Evolutionary conservation across 1,140 invertebrate genomes (phyloP), one percentile per base, ranked within the genome.

Genomic region (Tetramorium alpestre): DNA sequence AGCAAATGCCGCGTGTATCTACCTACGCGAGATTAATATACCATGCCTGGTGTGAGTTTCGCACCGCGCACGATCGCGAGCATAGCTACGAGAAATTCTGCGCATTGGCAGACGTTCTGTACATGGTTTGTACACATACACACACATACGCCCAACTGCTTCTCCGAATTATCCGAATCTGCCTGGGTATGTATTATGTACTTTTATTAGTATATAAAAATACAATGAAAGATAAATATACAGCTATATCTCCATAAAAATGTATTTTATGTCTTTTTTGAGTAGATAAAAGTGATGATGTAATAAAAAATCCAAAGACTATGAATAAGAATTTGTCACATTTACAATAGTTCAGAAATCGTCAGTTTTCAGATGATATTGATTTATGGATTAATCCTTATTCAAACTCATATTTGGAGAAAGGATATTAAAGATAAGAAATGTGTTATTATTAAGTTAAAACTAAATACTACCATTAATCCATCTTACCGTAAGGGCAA

Each of bases 11-110:
- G n/a, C 25, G 38, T 22, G 16, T 58, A 75, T 41, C n/a, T 60
- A 76, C 54, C 73, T 80, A 38, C 44, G 44, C 60, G 44, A 80
- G 7, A 80, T 67, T 65, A 80, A 80, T 80, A 51, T 67, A 47
- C 44, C 28, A 33, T 67, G 60, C 13, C 22, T n/a, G 76, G 28
- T 38, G 54, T 38, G 76, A 80, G 76, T 67, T 67, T 80, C 44
- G 47, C 60, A 51, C 28, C 60, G 44, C 22, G 8, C 5, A 60
- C 60, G 60, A 67, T 80, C 28, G 44, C 58, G 28, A 22, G 44
- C 25, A 78, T 65, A 65, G 33, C 28, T 62, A 62, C n/a, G 76
- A 67, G 41, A 56, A 65, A 67, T 80, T 67, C 76, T 78, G 60
- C 25, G 60, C 76, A 78, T 65, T 78, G 65, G 10, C 76, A 78